Base-by-base conservation (phyloP, 1,140 invertebrate genomes). In the Philaenus spumarius region DNA sequence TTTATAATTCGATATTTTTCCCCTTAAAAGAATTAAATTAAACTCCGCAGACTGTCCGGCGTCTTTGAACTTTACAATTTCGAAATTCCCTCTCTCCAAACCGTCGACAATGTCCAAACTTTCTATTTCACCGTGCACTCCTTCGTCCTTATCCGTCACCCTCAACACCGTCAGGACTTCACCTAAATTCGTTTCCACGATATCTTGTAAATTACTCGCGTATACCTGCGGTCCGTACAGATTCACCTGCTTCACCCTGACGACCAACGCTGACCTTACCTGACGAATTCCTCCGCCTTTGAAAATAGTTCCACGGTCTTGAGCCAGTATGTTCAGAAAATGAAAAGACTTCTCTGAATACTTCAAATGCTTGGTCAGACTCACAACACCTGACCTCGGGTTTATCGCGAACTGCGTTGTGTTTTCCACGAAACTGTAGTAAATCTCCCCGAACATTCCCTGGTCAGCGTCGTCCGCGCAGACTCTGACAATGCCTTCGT, bases 381-480 rank as follows among this genome's bases (percentile, higher is more conserved):
- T 87, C 39, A 97, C 82, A 7, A 92, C 82, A 2, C 94, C 95
- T n/a, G 83, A 90, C 34, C 91, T 90, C 12, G 93, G 92, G 75
- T 98, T 90, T 54, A 97, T 84, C 7, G 90, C 87, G 72, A 97
- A 96, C 58, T 86, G 81, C 60, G 90, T 83, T 9, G 85, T 92
- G 11, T 84, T 90, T 57, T 93, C 80, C 14, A 80, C 75, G 62
- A 97, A 86, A 72, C 89, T 95, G 71, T 96, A 98, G 73, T 97
- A 97, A 64, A 97, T 92, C 75, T 97, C 91, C 1, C 92, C 91
- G 71, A 96, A 97, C 48, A 89, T 80, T 0, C 94, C 95, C 11
- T 93, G 75, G 71, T 98, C 95, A 7, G 94, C 92, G 74, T 97
- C 95, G 66, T 92, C 91, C 0, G 94, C 95, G n/a, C 81, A 80